Base-by-base conservation (phyloP, 2,113 vertebrate genomes). In the Sisor rabdophorus region DNA sequence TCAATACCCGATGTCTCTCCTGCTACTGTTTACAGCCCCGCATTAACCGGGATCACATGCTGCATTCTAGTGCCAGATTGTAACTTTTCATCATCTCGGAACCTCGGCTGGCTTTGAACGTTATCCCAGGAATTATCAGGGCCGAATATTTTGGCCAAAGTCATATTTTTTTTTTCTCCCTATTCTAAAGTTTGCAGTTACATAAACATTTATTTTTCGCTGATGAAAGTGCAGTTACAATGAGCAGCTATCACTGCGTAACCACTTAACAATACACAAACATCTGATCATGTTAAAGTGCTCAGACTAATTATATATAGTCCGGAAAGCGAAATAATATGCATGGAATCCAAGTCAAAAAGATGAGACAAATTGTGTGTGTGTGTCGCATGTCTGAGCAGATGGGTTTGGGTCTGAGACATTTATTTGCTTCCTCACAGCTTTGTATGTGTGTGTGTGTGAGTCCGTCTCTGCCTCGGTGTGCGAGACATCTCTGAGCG, bases 11-110 rank as follows among this genome's bases (percentile, higher is more conserved):
- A 28, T 32, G 30, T 10, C 48, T 65, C 20, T 28, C 16, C 24
- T 59, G 24, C 40, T 71, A 26, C 17, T 60, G 47, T 73, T 59
- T 52, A 36, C 71, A 47, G 67, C 64, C 63, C 44, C 40, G 61
- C 61, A 11, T 58, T 68, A 59, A 74, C 44, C 68, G 20, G 28
- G 28, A 26, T 28, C 28, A 36, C 32, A 65, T 64, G 60, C 73
- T 12, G 50, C 60, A 24, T 54, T 53, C 1, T 7, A 32, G 8
- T 24, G 53, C 58, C 53, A 63, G 28, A 52, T 50, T 28, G 26
- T 48, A 50, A 47, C 26, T 65, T 30, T 48, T 63, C 47, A 12
- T 64, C 54, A 54, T 40, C 61, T 56, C 8, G 52, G 48, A 36
- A 65, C 19, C 52, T 44, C 53, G 16, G 12, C 63, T 56, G 64